These are phyloP conservation scores for Oenanthe melanoleuca DNA, from an alignment of 2,113 vertebrate species.

Conservation along the genomic window DNA sequence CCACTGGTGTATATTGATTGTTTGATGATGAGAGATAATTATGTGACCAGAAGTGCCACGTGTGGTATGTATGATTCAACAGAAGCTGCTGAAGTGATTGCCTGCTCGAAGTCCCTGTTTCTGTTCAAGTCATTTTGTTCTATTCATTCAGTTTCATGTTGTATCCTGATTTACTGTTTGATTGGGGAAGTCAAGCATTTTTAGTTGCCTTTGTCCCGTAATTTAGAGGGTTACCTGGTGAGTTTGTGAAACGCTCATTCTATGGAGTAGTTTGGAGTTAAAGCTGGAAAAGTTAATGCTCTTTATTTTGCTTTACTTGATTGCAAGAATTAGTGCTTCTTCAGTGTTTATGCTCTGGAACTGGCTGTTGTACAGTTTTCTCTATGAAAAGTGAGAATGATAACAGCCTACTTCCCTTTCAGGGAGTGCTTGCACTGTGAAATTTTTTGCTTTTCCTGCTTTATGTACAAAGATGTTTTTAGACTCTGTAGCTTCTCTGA, in stretches of 20 bases:
- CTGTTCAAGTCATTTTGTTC: background rate
- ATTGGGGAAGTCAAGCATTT: background rate
- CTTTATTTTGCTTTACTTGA: background rate
- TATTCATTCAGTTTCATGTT: background rate
- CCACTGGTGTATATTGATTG: background rate
- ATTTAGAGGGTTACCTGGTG: background rate
- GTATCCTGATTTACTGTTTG: background rate
- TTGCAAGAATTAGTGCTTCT: background rate
- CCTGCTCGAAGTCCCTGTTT: background rate
- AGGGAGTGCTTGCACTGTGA: background rate
- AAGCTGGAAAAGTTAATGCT: background rate
- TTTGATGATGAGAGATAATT: background rate
- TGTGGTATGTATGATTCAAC: background rate
- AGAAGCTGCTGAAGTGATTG: background rate
- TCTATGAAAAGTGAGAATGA: background rate
- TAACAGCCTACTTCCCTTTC: background rate
- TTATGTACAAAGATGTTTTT: background rate
- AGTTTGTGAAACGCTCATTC: background rate
- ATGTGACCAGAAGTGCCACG: accelerated
- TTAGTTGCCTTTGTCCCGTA: background rate
- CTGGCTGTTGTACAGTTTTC: background rate
- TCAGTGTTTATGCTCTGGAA: background rate
- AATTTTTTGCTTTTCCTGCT: background rate
- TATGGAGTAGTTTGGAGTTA: background rate
- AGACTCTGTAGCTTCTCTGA: background rate